Percentiles rank a stretch among this genome's conserved stretches.
These are phyloP conservation scores for Pollenia griseotomentosa DNA, from an alignment of 2,888 invertebrate species.

Conservation along the genomic window DNA sequence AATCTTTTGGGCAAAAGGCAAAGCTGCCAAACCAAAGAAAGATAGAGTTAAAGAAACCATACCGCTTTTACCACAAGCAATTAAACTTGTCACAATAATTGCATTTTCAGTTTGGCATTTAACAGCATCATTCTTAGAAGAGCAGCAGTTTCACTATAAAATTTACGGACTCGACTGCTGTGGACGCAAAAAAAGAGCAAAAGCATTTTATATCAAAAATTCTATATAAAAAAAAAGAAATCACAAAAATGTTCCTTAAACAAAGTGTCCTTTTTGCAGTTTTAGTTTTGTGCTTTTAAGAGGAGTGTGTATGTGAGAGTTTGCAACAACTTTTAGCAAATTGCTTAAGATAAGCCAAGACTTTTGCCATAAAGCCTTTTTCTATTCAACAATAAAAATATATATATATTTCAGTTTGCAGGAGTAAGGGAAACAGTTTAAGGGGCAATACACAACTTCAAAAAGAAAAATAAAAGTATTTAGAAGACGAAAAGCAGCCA, in stretches of 20 bases:
- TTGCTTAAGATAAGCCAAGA: slow-evolving; percentile 73
- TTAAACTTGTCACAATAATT: slow-evolving; percentile 83
- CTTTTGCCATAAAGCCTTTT: slow-evolving; percentile 73
- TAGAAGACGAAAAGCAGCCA: slow-evolving; percentile 57
- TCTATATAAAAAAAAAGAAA: slow-evolving; percentile 25
- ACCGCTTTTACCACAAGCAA: slow-evolving; percentile 80
- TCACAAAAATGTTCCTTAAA: slow-evolving; percentile 44
- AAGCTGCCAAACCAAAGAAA: slow-evolving; percentile 31
- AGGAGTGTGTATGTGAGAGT: not conserved
- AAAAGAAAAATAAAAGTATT: slow-evolving; percentile 58
- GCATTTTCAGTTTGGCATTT: slow-evolving; percentile 77
- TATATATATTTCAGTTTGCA: not conserved
- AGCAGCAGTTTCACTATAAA: slow-evolving; percentile 44
- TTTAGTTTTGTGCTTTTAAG: not conserved
- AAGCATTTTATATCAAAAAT: slow-evolving; percentile 55
- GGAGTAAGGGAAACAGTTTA: not conserved
- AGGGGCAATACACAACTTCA: slow-evolving; percentile 22
- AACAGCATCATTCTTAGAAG: slow-evolving; percentile 48
- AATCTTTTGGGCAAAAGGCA: slow-evolving; percentile 61
- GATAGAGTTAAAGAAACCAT: slow-evolving; percentile 70
- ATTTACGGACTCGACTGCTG: slow-evolving; percentile 61
- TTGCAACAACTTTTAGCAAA: slow-evolving; percentile 71
- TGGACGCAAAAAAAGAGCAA: not conserved
- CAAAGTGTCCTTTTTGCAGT: slow-evolving; percentile 60
- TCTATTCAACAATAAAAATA: slow-evolving; percentile 59